Evolutionary conservation across 2,888 invertebrate genomes (phyloP).

Genomic region (Cheilosia pagana): DNA sequence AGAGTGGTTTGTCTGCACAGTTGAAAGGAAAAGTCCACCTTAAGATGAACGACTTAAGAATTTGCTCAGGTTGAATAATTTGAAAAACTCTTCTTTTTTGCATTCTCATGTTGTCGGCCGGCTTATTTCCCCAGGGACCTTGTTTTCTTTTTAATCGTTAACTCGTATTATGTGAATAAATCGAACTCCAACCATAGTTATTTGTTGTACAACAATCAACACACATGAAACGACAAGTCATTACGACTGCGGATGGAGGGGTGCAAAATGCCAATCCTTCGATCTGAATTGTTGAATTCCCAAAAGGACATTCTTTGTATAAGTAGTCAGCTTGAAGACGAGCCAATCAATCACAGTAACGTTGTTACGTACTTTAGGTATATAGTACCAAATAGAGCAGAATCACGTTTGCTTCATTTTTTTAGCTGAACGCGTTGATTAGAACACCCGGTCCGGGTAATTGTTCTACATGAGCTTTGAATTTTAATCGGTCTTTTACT

Average conservation of each 20-base stretch:
- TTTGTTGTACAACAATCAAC: slow-evolving; percentile 47
- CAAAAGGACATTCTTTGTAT: slow-evolving; percentile 37
- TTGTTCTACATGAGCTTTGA: slow-evolving; percentile 25
- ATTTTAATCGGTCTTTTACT: slow-evolving; percentile 12
- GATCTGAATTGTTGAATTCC: slow-evolving; percentile 36
- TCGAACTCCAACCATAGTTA: slow-evolving; percentile 53
- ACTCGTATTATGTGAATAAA: not conserved
- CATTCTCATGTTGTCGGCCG: not conserved
- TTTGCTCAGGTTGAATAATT: slow-evolving; percentile 5
- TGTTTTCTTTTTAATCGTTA: not conserved
- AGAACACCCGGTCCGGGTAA: not conserved
- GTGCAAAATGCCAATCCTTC: slow-evolving; percentile 2
- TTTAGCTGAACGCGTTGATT: slow-evolving; percentile 19
- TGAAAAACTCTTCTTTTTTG: too few relatives aligned
- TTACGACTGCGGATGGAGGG: slow-evolving; percentile 12
- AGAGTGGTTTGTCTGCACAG: not conserved
- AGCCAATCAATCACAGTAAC: slow-evolving; percentile 66
- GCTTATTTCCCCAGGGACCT: slow-evolving; percentile 28
- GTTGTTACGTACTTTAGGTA: slow-evolving; percentile 19
- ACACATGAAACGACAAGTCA: slow-evolving; percentile 61
- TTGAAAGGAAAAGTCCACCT: slow-evolving; percentile 28
- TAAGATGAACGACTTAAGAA: not conserved
- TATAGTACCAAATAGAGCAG: not conserved
- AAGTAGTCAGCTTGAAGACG: slow-evolving; percentile 5
- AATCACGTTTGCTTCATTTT: not conserved